Evolutionary conservation across 2,113 vertebrate genomes (phyloP), one percentile per base, ranked within the genome.

Genomic region (Hippopotamus amphibius): DNA sequence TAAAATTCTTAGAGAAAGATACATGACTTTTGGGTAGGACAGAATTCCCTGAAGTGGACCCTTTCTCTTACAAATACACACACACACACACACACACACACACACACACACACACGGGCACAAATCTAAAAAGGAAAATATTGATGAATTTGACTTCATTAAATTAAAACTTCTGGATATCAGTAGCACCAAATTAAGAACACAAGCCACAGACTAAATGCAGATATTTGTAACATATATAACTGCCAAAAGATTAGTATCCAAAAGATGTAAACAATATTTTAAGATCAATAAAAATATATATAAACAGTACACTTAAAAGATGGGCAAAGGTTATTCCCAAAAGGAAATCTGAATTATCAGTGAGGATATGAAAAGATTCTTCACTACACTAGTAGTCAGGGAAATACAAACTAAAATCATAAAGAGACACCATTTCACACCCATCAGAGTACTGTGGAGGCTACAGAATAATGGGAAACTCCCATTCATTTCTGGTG

Each of bases 341-440:
- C 41, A 79, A 74, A 92, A 89, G 68, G 94, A 90, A 95, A 90
- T 63, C 15, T 53, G 61, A 90, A 96, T 48, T 85, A 41, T 48
- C 41, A 88, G 69, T 61, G 84, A 79, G 19, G 19, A 88, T 46
- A 90, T 28, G 33, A 71, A 94, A 92, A 93, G 69, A 96, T 81
- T 84, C 12, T 79, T 87, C 48, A 76, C 43, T 41, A 97, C 4
- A 53, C n/a, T 95, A 93, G 50, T 16, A 95, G 94, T 90, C 48
- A 76, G 12, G 71, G 63, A 86, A 76, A 59, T 43, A 85, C 33
- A 94, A 91, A 88, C 84, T 93, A 94, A 96, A 95, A 91, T 11
- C 8, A 66, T 24, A 69, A 41, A 30, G 33, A 59, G 46, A 81
- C 59, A 66, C 2, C 21, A 90, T 68, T 90, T 98, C 61, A 91